These are phyloP conservation scores for Brachycybe producta DNA, from an alignment of 2,888 invertebrate species.

Conservation along the genomic window DNA sequence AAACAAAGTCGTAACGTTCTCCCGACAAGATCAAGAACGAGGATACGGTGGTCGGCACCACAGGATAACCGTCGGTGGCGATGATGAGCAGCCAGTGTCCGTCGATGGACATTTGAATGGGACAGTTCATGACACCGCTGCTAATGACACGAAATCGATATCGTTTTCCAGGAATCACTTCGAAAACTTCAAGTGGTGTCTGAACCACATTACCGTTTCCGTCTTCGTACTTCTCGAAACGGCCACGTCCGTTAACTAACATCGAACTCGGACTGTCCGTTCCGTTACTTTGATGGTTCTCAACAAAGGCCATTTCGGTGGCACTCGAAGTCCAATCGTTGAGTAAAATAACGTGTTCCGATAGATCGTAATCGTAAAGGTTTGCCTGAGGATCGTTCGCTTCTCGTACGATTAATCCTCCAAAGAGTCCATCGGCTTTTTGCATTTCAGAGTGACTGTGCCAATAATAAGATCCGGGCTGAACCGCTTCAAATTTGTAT, in stretches of 20 bases:
- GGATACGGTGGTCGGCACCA: constrained; percentile 53
- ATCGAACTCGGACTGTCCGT: constrained; percentile 70
- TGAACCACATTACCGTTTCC: constrained; percentile 22
- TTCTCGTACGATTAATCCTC: constrained; percentile 68
- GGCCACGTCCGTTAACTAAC: constrained; percentile 67
- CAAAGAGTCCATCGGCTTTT: constrained; percentile 74
- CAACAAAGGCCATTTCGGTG: constrained; percentile 48
- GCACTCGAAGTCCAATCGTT: constrained; percentile 67
- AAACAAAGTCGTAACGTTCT: constrained; percentile 70
- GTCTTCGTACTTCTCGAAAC: constrained; percentile 43
- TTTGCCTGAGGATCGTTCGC: constrained; percentile 76
- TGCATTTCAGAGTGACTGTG: constrained; percentile 72
- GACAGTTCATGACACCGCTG: constrained; percentile 75
- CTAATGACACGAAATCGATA: constrained; percentile 72
- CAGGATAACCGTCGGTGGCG: constrained; percentile 62
- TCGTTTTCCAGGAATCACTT: constrained; percentile 44
- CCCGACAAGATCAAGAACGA: constrained; percentile 70
- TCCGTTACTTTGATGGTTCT: constrained; percentile 70
- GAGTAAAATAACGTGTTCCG: constrained; percentile 71
- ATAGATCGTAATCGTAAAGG: constrained; percentile 75
- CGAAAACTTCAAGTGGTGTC: constrained; percentile 3
- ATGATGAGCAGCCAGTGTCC: constrained; percentile 65
- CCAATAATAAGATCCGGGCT: constrained; percentile 78
- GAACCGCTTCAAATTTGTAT: constrained; percentile 68
- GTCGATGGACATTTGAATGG: constrained; percentile 67